A percentile compares a stretch with the other conserved stretches of the same genome.
Evolutionary conservation across 1,140 invertebrate genomes (phyloP).

Genomic region (Oryctes rhinoceros): DNA sequence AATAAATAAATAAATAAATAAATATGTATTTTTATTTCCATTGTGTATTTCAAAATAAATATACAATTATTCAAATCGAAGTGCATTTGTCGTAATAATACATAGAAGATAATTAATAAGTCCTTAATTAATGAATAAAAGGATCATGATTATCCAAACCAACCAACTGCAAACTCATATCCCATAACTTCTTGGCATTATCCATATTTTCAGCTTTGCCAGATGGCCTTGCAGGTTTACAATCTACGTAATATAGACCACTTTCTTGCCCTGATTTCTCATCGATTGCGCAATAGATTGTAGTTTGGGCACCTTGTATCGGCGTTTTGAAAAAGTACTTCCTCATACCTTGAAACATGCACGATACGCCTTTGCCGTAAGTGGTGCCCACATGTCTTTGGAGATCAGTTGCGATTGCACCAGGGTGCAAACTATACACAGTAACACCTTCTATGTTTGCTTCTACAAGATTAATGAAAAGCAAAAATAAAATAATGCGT

Average conservation of each 20-base stretch:
- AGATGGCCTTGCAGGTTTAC: conserved; percentile 60
- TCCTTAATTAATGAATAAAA: conserved; percentile 43
- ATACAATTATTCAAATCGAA: no score
- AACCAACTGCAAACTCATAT: conserved; percentile 61
- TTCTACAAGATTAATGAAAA: conserved; percentile 41
- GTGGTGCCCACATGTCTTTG: conserved; percentile 70
- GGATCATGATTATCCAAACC: conserved; percentile 56
- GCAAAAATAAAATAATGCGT: conserved; percentile 59
- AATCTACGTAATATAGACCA: conserved; percentile 68
- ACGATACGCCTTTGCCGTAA: conserved; percentile 59
- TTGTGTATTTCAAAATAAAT: no score
- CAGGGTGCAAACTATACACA: conserved; percentile 74
- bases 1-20: no score
- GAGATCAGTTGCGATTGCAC: conserved; percentile 75
- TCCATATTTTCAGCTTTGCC: conserved; percentile 63
- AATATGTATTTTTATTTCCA: no score
- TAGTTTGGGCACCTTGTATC: conserved; percentile 78
- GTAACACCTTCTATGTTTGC: conserved; percentile 64
- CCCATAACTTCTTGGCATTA: conserved; percentile 75
- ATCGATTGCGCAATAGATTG: conserved; percentile 77
- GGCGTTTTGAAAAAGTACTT: conserved; percentile 67
- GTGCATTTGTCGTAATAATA: no score
- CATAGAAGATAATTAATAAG: no score
- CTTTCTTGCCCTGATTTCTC: conserved; percentile 69
- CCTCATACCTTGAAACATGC: conserved; percentile 49